Percentiles rank a stretch among this genome's conserved stretches.
phyloP scores from a whole-genome alignment of 2,888 invertebrate species.

The Hyles lineata region DNA sequence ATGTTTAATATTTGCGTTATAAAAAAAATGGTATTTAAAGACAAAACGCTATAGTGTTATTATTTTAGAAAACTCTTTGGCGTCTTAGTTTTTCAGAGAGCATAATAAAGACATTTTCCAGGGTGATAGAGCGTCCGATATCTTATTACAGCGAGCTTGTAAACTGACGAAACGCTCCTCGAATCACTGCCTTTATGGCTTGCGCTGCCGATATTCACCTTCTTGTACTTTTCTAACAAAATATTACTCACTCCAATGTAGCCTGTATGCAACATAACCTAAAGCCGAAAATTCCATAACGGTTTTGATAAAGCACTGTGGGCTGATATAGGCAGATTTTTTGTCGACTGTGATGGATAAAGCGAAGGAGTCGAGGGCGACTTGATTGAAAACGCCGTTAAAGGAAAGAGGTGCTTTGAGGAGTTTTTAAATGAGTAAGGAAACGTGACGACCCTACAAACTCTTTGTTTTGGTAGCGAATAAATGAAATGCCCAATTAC shows the following conservation, averaged over 20 bases:
- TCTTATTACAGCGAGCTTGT: slow-evolving; percentile 75
- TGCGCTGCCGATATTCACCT: slow-evolving; percentile 71
- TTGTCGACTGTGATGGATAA: slow-evolving; percentile 72
- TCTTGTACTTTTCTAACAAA: slow-evolving; percentile 53
- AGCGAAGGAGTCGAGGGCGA: slow-evolving; percentile 58
- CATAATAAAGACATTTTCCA: slow-evolving; percentile 72
- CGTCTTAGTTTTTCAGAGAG: slow-evolving; percentile 51
- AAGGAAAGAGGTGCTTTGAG: slow-evolving; percentile 55
- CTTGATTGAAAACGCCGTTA: slow-evolving; percentile 71
- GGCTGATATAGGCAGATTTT: slow-evolving; percentile 71
- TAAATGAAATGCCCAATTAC: slow-evolving; percentile 17
- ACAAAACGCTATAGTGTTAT: neutral
- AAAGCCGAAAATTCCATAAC: slow-evolving; percentile 45
- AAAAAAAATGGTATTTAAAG: neutral
- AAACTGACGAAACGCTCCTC: slow-evolving; percentile 72
- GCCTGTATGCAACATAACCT: slow-evolving; percentile 38
- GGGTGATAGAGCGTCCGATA: slow-evolving; percentile 72
- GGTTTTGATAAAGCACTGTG: slow-evolving; percentile 42
- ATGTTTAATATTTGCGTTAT: neutral
- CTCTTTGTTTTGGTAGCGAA: slow-evolving; percentile 21
- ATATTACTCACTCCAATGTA: slow-evolving; percentile 43
- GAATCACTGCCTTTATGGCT: slow-evolving; percentile 74
- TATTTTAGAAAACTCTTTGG: neutral
- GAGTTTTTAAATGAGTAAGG: slow-evolving; percentile 39
- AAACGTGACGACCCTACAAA: slow-evolving; percentile 17